Evolutionary conservation across 2,797 vertebrate species (phyloP), one percentile per base, ranked within the genome.

Genomic region (Bovichtus variegatus): DNA sequence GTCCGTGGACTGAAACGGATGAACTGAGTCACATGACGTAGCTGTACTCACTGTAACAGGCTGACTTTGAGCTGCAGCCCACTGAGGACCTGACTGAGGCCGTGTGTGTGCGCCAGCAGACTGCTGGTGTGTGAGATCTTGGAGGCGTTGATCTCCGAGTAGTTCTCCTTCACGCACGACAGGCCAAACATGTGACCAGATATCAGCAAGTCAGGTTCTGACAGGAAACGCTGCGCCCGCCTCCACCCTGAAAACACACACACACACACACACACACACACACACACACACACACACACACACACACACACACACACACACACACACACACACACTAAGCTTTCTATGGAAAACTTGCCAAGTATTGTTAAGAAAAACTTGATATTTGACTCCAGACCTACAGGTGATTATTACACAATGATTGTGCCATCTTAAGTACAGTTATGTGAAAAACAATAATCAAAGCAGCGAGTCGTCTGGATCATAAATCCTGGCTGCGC

Each of bases 1-100:
- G 27, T 43, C 21, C 4, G 46, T 8, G 1, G 5, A 71, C 5
- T 1, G 2, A 2, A 18, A 43, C 10, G 11, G n/a, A 9, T 0
- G n/a, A n/a, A n/a, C n/a, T n/a, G 12, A 23, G 27, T 3, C 10
- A 3, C 9, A 15, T 5, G 49, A 23, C 0, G 25, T 0, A 0
- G 1, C 21, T 0, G 11, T 9, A 94, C 97, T 97, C 93, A 99
- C 98, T 96, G 96, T 31, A 99, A 80, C 62, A 99, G 96, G 95
- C 96, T 97, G 94, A 99, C 96, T 84, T 99, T 98, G 68, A 99
- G 96, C 92, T 97, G 97, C 85, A 99, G 94, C 34, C 97, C 96
- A 0, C 96, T 96, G 62, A 99, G 95, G 78, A 98, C 97, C 85
- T 98, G 96, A 6, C 95, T 94, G 74, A 99, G 96, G 53, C 88